A percentile compares a stretch with the other conserved stretches of the same genome.
These are phyloP conservation scores for Drosophila niveifrons DNA, from an alignment of 2,888 invertebrate species.

Conservation along the genomic window DNA sequence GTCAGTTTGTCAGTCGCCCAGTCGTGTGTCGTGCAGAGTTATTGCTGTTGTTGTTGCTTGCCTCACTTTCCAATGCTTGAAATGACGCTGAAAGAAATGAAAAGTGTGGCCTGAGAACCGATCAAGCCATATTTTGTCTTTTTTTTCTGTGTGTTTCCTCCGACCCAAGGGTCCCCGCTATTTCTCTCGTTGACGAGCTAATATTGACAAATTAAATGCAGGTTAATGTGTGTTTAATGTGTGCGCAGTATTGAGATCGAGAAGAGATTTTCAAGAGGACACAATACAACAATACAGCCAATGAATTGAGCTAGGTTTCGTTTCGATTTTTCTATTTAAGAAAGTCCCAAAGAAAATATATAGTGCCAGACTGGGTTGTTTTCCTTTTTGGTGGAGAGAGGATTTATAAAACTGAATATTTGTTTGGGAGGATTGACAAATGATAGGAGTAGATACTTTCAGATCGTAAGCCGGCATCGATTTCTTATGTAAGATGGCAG, in stretches of 20 bases:
- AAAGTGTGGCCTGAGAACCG: slow-evolving; percentile 78
- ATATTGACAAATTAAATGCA: slow-evolving; percentile 81
- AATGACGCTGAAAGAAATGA: slow-evolving; percentile 67
- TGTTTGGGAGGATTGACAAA: background rate
- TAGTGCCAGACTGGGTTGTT: background rate
- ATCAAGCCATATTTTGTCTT: slow-evolving; percentile 19
- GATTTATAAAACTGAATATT: background rate
- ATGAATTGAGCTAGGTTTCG: slow-evolving; percentile 24
- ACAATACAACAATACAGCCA: background rate
- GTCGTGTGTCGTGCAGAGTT: slow-evolving; percentile 71
- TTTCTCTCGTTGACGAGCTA: slow-evolving; percentile 49
- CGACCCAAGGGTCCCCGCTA: slow-evolving; percentile 2
- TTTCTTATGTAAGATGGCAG: background rate
- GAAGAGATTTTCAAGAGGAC: slow-evolving; percentile 11
- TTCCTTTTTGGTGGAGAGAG: background rate
- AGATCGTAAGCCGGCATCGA: background rate
- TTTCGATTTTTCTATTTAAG: background rate
- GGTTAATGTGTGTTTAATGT: slow-evolving; percentile 78
- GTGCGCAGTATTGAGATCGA: slow-evolving; percentile 40
- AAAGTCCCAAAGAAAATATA: background rate
- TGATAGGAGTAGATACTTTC: background rate
- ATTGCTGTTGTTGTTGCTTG: slow-evolving; percentile 53
- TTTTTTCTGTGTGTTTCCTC: slow-evolving; percentile 7
- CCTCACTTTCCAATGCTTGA: slow-evolving; percentile 70
- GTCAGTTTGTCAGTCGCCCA: slow-evolving; percentile 8